Conservation (phyloP, 2,797 vertebrate genomes). For the Dromococcyx pavoninus region DNA sequence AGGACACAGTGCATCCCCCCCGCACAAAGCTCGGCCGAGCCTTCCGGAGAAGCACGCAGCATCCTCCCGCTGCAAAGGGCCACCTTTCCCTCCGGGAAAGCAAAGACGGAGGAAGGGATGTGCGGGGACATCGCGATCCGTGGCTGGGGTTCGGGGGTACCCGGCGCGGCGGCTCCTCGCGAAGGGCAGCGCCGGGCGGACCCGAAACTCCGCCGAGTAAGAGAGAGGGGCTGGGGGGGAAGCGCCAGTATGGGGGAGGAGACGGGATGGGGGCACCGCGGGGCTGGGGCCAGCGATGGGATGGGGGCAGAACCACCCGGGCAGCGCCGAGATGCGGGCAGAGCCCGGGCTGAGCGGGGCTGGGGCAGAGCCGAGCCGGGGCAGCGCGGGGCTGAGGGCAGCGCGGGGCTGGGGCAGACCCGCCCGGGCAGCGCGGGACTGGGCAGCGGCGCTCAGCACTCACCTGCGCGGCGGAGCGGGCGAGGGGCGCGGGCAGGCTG, state of each 20-base stretch:
- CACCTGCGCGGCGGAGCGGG: constrained; percentile 25
- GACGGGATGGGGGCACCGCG: not conserved
- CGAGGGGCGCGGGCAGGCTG: not conserved
- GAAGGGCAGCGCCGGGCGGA: not conserved
- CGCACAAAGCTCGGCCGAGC: not conserved
- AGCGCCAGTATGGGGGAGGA: too few relatives aligned
- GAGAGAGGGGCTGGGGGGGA: not conserved
- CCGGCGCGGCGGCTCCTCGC: not conserved
- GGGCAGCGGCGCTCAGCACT: too few relatives aligned
- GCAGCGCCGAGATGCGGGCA: too few relatives aligned
- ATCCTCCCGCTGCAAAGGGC: not conserved
- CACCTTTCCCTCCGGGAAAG: not conserved
- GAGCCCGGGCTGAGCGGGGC: not conserved
- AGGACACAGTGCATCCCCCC: not conserved
- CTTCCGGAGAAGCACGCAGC: not conserved
- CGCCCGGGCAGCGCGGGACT: too few relatives aligned
- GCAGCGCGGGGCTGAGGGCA: too few relatives aligned
- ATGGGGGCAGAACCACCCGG: too few relatives aligned
- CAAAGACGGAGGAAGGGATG: not conserved
- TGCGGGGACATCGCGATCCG: not conserved
- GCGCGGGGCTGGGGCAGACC: too few relatives aligned
- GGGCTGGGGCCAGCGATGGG: too few relatives aligned
- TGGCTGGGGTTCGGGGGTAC: too few relatives aligned
- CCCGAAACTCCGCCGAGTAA: not conserved
- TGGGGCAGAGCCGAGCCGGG: too few relatives aligned